A percentile compares a stretch with the other conserved stretches of the same genome.
Evolutionary conservation across 2,797 vertebrate species (phyloP).

Genomic region (Pteropus rufus): DNA sequence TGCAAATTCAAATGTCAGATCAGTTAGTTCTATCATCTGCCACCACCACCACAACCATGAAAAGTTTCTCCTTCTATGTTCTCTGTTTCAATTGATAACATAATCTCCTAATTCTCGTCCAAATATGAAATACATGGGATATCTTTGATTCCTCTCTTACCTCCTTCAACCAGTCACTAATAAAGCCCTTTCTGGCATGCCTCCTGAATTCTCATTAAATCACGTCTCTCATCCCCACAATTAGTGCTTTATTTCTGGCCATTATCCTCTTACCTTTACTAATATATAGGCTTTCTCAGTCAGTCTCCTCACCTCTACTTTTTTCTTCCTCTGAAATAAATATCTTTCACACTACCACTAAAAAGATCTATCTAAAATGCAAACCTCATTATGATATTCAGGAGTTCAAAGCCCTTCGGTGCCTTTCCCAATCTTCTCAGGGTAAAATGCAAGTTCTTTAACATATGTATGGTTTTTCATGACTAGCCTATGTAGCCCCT

Average conservation of each 20-base stretch:
- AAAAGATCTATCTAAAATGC: neutral
- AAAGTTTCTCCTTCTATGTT: neutral
- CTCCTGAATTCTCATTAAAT: slow-evolving; percentile 26
- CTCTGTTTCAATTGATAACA: neutral
- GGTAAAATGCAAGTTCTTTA: neutral
- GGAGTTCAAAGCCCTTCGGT: neutral
- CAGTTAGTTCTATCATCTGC: neutral
- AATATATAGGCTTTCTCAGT: neutral
- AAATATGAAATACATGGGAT: neutral
- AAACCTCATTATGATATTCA: neutral
- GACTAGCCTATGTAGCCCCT: neutral
- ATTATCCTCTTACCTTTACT: neutral
- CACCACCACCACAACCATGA: neutral
- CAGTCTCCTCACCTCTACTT: neutral
- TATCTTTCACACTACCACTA: neutral
- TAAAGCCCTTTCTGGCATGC: neutral
- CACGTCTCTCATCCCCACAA: neutral
- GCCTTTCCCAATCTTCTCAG: neutral
- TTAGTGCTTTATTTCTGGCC: neutral
- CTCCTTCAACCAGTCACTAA: neutral
- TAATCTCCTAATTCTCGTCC: neutral
- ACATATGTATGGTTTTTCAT: neutral
- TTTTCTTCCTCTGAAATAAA: neutral
- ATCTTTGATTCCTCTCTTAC: neutral
- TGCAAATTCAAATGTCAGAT: neutral